phyloP scores from a whole-genome alignment of 35 echinoderm and acorn worm species.

The Eucidaris tribuloides region DNA sequence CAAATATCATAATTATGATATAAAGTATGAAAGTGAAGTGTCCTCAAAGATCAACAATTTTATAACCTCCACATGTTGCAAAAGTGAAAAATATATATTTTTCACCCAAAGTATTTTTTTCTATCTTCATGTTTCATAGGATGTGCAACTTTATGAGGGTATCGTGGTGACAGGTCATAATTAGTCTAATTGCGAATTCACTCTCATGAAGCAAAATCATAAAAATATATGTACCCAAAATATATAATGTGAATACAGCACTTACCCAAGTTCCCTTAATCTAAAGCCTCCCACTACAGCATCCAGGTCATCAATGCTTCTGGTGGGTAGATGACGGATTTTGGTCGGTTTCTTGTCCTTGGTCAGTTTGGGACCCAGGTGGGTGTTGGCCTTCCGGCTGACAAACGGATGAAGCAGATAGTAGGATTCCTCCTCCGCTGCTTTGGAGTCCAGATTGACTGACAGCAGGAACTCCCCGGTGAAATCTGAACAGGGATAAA shows the following conservation, averaged over 20 bases:
- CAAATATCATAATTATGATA: no score
- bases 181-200: no score
- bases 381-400: slow-evolving; percentile 43
- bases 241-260: background rate
- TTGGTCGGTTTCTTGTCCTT: slow-evolving; percentile 31
- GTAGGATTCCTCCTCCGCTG: slow-evolving; percentile 24
- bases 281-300: slow-evolving; percentile 37
- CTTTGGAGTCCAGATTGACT: slow-evolving; percentile 54
- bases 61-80: no score
- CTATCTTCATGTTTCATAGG: no score
- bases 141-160: no score
- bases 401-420: slow-evolving; percentile 93
- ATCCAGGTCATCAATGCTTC: slow-evolving; percentile 66
- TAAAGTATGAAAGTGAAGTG: no score
- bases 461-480: slow-evolving; percentile 68
- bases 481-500: slow-evolving; percentile 24
- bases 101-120: no score
- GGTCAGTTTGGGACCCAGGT: slow-evolving; percentile 47
- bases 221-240: no score
- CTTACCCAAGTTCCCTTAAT: slow-evolving; percentile 82
- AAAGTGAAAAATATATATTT: no score
- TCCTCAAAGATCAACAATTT: no score
- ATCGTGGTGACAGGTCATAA: no score
- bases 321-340: slow-evolving; percentile 48
- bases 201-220: no score